Conservation (phyloP, 2,113 vertebrate genomes). For the Herpetotheres cachinnans region DNA sequence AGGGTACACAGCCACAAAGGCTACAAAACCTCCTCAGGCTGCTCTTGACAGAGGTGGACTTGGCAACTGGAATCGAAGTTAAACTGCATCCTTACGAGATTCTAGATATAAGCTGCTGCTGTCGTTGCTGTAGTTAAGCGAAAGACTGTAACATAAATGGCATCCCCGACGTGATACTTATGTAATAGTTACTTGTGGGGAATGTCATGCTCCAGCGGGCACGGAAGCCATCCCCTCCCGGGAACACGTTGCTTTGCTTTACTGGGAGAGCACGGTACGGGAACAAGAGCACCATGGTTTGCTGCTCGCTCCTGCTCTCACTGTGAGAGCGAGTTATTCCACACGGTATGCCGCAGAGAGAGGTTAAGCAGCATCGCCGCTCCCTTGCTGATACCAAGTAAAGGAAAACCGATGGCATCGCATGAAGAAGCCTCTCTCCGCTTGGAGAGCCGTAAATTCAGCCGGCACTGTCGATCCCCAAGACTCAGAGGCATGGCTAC, state of each 20-base stretch:
- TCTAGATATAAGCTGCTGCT: not conserved
- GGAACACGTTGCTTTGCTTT: fast-evolving
- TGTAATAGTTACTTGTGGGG: not conserved
- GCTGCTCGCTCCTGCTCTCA: fast-evolving
- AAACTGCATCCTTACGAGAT: not conserved
- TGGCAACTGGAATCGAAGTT: not conserved
- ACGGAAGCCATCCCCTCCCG: not conserved
- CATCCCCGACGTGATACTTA: not conserved
- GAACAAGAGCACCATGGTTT: fast-evolving
- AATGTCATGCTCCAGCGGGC: not conserved
- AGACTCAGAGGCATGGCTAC: not conserved
- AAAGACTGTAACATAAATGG: not conserved
- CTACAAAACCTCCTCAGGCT: not conserved
- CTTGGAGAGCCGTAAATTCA: fast-evolving
- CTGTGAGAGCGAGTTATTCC: fast-evolving
- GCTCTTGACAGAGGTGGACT: not conserved
- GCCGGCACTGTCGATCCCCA: not conserved
- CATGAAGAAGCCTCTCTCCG: not conserved
- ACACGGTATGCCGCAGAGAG: fast-evolving
- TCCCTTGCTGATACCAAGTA: not conserved
- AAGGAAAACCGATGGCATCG: fast-evolving
- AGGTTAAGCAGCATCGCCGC: fast-evolving
- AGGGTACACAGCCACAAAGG: fast-evolving
- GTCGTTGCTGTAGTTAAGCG: not conserved
- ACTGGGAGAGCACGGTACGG: fast-evolving